A percentile compares a stretch with the other conserved stretches of the same genome.
phyloP scores from a whole-genome alignment of 2,888 invertebrate genomes.

The Aelia acuminata region DNA sequence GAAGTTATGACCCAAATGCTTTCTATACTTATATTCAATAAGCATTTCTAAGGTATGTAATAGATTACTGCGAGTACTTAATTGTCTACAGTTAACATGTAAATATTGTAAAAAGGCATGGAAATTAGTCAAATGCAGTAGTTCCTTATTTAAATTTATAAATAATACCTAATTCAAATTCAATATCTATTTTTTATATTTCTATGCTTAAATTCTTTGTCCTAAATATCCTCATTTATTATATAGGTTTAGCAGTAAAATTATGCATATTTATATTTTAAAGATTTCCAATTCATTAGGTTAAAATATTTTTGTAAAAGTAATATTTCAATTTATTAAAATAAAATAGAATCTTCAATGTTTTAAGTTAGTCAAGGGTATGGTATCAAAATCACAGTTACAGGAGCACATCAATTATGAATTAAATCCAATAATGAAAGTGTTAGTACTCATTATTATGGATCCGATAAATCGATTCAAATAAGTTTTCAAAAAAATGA shows the following conservation, averaged over 20 bases:
- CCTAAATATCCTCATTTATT: background rate
- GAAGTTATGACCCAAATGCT: background rate
- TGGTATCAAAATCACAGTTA: background rate
- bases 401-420: constrained; percentile 25
- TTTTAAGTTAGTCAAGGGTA: too few relatives aligned
- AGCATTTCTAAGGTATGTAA: background rate
- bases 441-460: background rate
- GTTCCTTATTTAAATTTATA: background rate
- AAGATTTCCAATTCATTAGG: background rate
- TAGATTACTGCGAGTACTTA: background rate
- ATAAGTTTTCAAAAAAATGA: background rate
- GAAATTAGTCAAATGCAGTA: background rate
- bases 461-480: background rate
- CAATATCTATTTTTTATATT: background rate
- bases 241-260: background rate
- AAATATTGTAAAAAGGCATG: constrained; percentile 1
- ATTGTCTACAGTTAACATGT: constrained; percentile 16
- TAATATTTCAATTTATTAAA: background rate
- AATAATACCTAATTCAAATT: background rate
- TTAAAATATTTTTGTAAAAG: background rate
- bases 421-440: background rate
- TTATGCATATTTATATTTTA: background rate
- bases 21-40: background rate
- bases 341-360: background rate
- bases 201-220: constrained; percentile 4